Conservation (phyloP, 2,797 vertebrate species). For the Myotis findleyi region DNA sequence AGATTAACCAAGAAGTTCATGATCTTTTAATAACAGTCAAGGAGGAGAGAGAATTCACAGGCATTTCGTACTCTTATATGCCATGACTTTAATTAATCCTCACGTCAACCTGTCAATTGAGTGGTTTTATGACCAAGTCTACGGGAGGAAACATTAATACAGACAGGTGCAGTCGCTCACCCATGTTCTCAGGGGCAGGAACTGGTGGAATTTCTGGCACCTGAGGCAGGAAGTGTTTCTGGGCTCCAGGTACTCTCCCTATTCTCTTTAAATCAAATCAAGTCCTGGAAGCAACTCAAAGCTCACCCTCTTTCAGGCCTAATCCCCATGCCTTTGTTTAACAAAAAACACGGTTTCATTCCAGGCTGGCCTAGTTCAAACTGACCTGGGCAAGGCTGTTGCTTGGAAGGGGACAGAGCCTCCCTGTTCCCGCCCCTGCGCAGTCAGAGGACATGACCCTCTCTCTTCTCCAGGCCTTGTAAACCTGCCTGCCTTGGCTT, state of each 20-base stretch:
- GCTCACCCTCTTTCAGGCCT: not conserved
- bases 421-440: not conserved
- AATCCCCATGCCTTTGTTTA: not conserved
- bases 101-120: not conserved
- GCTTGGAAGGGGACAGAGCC: rapidly evolving
- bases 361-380: not conserved
- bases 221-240: not conserved
- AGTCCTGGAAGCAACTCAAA: constrained; percentile 22
- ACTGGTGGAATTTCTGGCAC: not conserved
- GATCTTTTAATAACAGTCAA: not conserved
- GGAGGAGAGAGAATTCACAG: not conserved
- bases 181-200: not conserved
- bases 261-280: not conserved
- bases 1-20: not conserved
- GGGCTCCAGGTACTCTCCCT: not conserved
- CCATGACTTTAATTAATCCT: not conserved
- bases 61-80: not conserved
- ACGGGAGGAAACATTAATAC: not conserved
- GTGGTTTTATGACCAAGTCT: not conserved
- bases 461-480: not conserved
- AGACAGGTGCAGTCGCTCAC: not conserved
- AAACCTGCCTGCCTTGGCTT: not conserved
- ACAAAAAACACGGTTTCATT: not conserved
- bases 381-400: not conserved
- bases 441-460: not conserved